Evolutionary conservation across 2,888 invertebrate genomes (phyloP), one percentile per base, ranked within the genome.

Genomic region (Watsonalla binaria): DNA sequence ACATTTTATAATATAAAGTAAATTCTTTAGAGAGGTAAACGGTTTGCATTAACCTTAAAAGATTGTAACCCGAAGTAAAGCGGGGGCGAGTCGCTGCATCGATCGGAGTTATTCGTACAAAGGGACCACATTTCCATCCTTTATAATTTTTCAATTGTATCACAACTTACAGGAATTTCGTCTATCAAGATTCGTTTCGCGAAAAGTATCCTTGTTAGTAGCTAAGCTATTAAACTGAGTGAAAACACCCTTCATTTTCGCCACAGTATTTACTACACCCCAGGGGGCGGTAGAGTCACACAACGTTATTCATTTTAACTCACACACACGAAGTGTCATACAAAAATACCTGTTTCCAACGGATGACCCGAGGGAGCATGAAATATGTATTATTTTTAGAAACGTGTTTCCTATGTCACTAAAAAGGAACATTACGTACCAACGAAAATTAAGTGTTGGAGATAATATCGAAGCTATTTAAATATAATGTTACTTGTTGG

Each of bases 181-280:
- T 24, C 24, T 24, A 2, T 24, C 24, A 24, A 24, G 24, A 24
- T 24, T 24, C 24, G 24, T 4, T 24, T 24, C 49, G 53, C 54
- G 51, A 54, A 57, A 57, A 54, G 60, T 53, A 52, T 49, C 58
- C 57, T 55, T 51, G 52, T 64, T 60, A 62, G 59, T 54, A 63
- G 62, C 54, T 61, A 58, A 46, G 51, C 58, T 53, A 56, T 60
- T 54, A 66, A 72, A 69, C 62, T 63, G 70, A 74, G 74, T 73
- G 72, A 77, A 77, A 74, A 70, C 74, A 62, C 71, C 72, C 74
- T 76, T 76, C 72, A 76, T 76, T 76, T 78, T 78, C 72, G 69
- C 68, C 53, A 63, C 62, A 56, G 64, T 72, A 76, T 78, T 77
- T 78, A 82, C 66, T 65, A 59, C 60, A 55, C 76, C 62, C 71